These are phyloP conservation scores for Cryptotis parvus DNA, from an alignment of 2,113 vertebrate species.

Conservation along the genomic window DNA sequence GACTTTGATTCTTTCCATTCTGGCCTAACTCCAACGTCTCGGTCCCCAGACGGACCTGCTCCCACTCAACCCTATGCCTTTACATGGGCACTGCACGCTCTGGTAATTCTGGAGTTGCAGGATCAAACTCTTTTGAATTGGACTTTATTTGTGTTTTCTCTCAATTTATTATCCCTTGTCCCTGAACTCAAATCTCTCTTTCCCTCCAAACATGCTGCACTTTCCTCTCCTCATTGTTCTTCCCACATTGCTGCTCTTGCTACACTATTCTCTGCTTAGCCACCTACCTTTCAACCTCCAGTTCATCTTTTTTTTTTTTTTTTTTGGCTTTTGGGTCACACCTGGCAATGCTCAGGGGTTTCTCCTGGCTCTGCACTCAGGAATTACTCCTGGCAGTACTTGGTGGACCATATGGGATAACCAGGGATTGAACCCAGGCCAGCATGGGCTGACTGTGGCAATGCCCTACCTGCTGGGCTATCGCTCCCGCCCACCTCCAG, in stretches of 20 bases:
- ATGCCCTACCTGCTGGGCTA: too few species aligned
- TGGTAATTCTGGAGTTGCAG: background rate
- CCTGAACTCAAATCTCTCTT: background rate
- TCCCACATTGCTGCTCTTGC: background rate
- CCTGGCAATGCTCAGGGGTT: too few species aligned
- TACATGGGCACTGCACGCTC: background rate
- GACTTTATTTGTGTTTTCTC: background rate
- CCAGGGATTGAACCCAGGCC: too few species aligned
- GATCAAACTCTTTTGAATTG: background rate
- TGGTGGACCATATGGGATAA: too few species aligned
- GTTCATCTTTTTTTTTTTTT: background rate
- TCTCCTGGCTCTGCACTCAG: too few species aligned
- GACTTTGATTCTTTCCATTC: background rate
- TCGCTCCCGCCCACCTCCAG: too few species aligned
- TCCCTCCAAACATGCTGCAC: too few species aligned
- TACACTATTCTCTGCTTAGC: background rate
- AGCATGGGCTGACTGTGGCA: too few species aligned
- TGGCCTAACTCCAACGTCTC: background rate
- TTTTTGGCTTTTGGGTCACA: background rate
- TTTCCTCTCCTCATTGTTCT: background rate
- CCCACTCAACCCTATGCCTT: background rate
- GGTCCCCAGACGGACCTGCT: background rate
- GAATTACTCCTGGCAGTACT: too few species aligned
- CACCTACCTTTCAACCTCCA: background rate
- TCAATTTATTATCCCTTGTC: background rate